A percentile compares a stretch with the other conserved stretches of the same genome.
phyloP scores from a whole-genome alignment of 2,797 vertebrate species.

The Etheostoma perlongum region DNA sequence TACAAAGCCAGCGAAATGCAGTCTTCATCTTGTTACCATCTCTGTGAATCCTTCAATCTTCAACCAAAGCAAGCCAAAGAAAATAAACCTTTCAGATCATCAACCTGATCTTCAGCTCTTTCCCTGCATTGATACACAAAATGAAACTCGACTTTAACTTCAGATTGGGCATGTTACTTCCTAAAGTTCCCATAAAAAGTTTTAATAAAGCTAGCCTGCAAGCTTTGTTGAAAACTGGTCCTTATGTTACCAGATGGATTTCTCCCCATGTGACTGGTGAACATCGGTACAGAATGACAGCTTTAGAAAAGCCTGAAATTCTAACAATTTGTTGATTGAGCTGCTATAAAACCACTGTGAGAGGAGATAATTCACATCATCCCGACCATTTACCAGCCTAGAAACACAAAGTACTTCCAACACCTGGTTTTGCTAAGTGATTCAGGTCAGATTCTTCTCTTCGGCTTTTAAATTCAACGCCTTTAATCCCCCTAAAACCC shows the following conservation, averaged over 20 bases:
- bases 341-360: neutral
- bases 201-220: neutral
- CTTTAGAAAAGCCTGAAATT: neutral
- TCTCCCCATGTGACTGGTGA: neutral
- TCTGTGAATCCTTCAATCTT: no score
- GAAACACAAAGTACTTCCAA: neutral
- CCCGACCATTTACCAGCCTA: neutral
- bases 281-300: no score
- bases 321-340: neutral
- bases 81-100: no score
- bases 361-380: neutral
- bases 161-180: neutral
- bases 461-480: neutral
- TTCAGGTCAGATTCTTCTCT: neutral
- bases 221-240: neutral
- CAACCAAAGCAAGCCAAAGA: no score
- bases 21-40: no score
- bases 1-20: no score
- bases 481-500: conserved; percentile 29
- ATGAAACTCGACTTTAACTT: no score
- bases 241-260: neutral
- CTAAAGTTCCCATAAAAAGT: neutral
- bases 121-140: no score
- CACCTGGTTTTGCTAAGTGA: neutral
- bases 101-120: no score